Base-by-base conservation (phyloP, 2,797 vertebrate species). In the Malacoraja senta region DNA sequence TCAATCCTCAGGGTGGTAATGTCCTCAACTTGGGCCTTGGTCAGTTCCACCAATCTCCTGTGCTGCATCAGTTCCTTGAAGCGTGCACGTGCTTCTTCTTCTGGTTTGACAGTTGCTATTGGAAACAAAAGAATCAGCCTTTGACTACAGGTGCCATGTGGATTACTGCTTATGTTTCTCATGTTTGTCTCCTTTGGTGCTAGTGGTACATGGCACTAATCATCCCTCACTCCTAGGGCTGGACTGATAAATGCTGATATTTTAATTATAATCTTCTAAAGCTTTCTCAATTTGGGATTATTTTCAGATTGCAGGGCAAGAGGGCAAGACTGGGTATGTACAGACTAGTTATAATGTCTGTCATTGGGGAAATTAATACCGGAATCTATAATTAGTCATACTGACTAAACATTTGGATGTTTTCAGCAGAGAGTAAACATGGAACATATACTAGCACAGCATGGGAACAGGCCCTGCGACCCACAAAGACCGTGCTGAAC, bases 1-100 rank as follows among this genome's bases (percentile, higher is more conserved):
- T 99, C 96, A 29, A 95, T 94, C 81, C 94, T 94, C 86, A 99
- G 97, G 63, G 95, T 0, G 79, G 93, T 94, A 93, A 98, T 94
- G 26, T 98, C 95, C 79, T 97, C 94, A 24, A 96, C 95, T 94
- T 98, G 97, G 19, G 95, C 94, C 94, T 94, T 96, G 94, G 96
- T 95, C 26, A 96, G 94, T 61, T 95, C 95, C 93, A 95, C 94
- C 94, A 98, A 94, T 13, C 95, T 96, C 94, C 96, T 97, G 94
- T 95, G 96, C 93, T 96, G 95, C 93, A 98, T 17, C 38, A 98
- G 97, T 93, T 97, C 96, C 94, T 91, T 94, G 94, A 98, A 97
- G 61, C 93, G 96, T 93, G 97, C 95, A 94, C 96, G 96, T 78
- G 86, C 94, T 88, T 95, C 94, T 74, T 95, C 95, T 13, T 96